Evolutionary conservation across 2,888 invertebrate species (phyloP).

Genomic region (Helleia helle): DNA sequence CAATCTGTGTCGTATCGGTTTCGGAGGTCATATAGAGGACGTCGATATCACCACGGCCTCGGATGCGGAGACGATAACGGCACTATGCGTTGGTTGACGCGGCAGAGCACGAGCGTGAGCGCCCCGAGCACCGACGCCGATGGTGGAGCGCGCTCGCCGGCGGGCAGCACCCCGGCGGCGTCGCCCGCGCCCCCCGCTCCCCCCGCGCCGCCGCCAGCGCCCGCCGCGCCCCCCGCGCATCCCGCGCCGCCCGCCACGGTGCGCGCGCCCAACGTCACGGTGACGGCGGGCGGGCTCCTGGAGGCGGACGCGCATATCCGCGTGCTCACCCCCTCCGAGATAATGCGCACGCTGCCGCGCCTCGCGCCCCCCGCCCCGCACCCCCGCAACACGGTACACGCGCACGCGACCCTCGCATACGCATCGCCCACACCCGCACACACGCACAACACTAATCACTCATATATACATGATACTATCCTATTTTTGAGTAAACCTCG

Average conservation of each 20-base stretch:
- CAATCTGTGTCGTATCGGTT: neutral
- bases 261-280: conserved; percentile 80
- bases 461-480: conserved; percentile 6
- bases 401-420: conserved; percentile 17
- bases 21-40: conserved; percentile 4
- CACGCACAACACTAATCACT: conserved; percentile 17
- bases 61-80: conserved; percentile 12
- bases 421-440: conserved; percentile 15
- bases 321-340: conserved; percentile 91
- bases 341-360: conserved; percentile 92
- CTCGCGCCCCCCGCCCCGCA: conserved; percentile 77
- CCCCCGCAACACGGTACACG: conserved; percentile 18
- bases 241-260: conserved; percentile 36
- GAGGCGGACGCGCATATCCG: conserved; percentile 87
- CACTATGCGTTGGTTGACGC: conserved; percentile 46
- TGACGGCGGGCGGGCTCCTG: conserved; percentile 76
- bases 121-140: conserved; percentile 50
- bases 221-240: conserved; percentile 19
- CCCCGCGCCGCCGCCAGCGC: conserved; percentile 19
- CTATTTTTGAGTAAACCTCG: too few relatives aligned
- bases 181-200: conserved; percentile 14
- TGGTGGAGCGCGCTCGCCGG: conserved; percentile 36
- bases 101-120: conserved; percentile 47
- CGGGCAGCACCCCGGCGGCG: conserved; percentile 25
- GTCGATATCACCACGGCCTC: conserved; percentile 10